Evolutionary conservation across 2,113 vertebrate genomes (phyloP), one percentile per base, ranked within the genome.

Genomic region (Phalacrocorax pelagicus): DNA sequence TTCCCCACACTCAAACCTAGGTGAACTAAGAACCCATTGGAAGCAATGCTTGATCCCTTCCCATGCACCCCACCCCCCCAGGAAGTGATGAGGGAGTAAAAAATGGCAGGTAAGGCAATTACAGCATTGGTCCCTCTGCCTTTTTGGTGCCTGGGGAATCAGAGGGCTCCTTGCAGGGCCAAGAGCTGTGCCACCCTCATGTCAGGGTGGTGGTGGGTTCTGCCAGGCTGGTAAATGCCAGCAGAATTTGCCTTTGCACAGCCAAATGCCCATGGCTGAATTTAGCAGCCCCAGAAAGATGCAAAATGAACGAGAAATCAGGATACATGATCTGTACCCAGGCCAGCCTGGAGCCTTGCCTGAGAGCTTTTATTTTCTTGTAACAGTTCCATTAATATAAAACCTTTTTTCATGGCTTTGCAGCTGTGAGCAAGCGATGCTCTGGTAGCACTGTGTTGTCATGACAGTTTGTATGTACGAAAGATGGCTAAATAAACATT

Each of bases 81-180:
- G 44, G 18, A 44, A 11, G 8, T 12, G 30, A 11, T 36, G 29
- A 80, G 32, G 21, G 49, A 36, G 17, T 34, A 7, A 30, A 5
- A 42, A 71, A 42, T 27, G 34, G 10, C 17, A 4, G 34, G 23
- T 5, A 10, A 49, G 34, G 52, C 34, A 40, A 15, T 22, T 22
- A 2, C 18, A 1, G 51, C 19, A 8, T 13, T 1, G 0, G 6
- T 23, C 21, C 10, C 3, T 3, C 44, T 49, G 44, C 72, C 24
- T 9, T 18, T 24, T 24, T 2, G 0, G 11, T 44, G 15, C 18
- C 8, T 3, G 20, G 32, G n/a, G 5, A 18, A 22, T 61, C 81
- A 22, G 30, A 42, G 36, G 44, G 73, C 26, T 86, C 32, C 57
- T 30, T 9, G 34, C 4, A 5, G 55, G 13, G 14, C 49, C 4